Base-by-base conservation (phyloP, 2,797 vertebrate species). In the Diglossa cyanea region DNA sequence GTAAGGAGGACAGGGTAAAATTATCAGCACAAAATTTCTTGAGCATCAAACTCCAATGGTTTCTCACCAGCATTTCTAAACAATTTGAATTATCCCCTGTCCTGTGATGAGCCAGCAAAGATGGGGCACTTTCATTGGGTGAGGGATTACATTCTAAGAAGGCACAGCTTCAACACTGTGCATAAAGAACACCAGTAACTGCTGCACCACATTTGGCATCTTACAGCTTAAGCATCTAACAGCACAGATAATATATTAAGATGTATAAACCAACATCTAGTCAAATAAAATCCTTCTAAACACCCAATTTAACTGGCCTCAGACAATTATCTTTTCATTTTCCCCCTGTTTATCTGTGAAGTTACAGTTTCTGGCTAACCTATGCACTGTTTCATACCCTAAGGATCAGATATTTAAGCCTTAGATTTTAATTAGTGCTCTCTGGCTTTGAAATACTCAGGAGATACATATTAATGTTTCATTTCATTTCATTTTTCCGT, bases 391-490 rank as follows among this genome's bases (percentile, higher is more conserved):
- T 95, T 92, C 66, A 86, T 63, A 92, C 40, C 61, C 61, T 47
- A 67, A 94, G 82, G 88, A 81, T 66, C 31, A 85, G 58, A 85
- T 96, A 72, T 81, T 88, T 79, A 92, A 96, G 72, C 35, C 72
- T 82, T 61, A 94, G 68, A 86, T 94, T 95, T 96, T 97, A 96
- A 98, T 97, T 95, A 97, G 85, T 5, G 10, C 8, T 78, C 37
- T 66, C 71, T 68, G 55, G 73, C 74, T 92, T 92, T 93, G 73
- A 73, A 94, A 96, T 90, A 88, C 62, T 62, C 76, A 75, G 71
- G 77, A 85, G 86, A 91, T 33, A 85, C 1, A 53, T 31, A 74
- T 61, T 90, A 79, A 63, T 63, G 13, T 47, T 87, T 76, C 23
- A 75, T 70, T 93, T 67, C 0, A 9, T 65, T 61, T 95, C 42